phyloP scores from a whole-genome alignment of 2,888 invertebrate species.

The Acronicta aceris region DNA sequence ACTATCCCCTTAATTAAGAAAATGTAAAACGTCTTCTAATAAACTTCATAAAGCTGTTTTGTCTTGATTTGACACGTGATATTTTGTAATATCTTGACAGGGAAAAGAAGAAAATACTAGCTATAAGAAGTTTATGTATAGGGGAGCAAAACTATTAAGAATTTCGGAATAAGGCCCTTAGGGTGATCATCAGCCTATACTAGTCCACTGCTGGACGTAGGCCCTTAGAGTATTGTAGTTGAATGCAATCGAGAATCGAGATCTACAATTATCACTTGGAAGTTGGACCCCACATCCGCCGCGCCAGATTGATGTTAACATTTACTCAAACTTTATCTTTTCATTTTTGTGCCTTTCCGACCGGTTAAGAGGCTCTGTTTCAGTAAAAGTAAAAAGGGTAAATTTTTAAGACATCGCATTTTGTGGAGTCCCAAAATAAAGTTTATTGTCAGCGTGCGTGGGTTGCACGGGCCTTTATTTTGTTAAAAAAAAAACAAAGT shows the following conservation, averaged over 20 bases:
- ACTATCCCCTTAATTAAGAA: no score
- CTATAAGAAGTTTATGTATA: no score
- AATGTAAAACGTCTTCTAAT: no score
- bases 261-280: conserved; percentile 32
- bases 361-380: conserved; percentile 74
- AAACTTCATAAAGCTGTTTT: no score
- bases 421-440: conserved; percentile 79
- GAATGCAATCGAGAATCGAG: background rate
- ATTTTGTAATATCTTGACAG: no score
- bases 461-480: conserved; percentile 63
- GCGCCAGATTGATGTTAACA: conserved; percentile 62
- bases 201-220: no score
- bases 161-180: no score
- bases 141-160: no score
- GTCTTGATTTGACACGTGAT: no score
- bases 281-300: conserved; percentile 45
- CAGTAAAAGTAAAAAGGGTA: conserved; percentile 70
- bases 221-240: no score
- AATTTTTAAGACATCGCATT: conserved; percentile 72
- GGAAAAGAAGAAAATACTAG: no score
- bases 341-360: conserved; percentile 69
- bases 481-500: conserved; percentile 42
- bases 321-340: conserved; percentile 65
- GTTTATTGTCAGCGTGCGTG: conserved; percentile 80
- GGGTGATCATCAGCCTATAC: no score